Evolutionary conservation across 2,888 invertebrate species (phyloP), one percentile per base, ranked within the genome.

Genomic region (Chydorus sphaericus): DNA sequence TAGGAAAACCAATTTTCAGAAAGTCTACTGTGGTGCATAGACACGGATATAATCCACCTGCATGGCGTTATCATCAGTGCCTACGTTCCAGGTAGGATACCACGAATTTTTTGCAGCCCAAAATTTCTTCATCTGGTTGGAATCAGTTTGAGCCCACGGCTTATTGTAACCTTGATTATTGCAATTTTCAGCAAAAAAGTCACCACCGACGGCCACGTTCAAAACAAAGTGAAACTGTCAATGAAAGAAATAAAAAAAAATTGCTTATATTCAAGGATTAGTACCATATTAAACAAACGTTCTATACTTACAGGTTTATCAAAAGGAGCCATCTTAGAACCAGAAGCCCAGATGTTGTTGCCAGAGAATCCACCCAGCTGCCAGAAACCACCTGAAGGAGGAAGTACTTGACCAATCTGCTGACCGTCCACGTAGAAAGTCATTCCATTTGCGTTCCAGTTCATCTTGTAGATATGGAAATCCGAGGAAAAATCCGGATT

Each of bases 191-290:
- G 60, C 66, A 61, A 65, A 71, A 36, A 65, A 68, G 28, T 62
- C 63, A 2, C 70, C 70, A 7, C 70, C 70, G n/a, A 69, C 68
- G 18, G 70, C 70, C 6, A 71, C 66, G 60, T 70, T 70, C 58
- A 70, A 53, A 4, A 71, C 64, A 54, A 71, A 61, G 62, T 66
- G 68, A 61, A 69, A 71, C 67, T 69, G 39, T 20, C 10, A 16
- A 20, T 16, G 10, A 39, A n/a, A 16, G 10, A 16, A 16, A 20
- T 4, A 16, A n/a, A n/a, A n/a, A n/a, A n/a, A n/a, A n/a, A n/a
- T n/a, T n/a, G n/a, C n/a, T n/a, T n/a, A n/a, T n/a, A n/a, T n/a
- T n/a, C n/a, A n/a, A n/a, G 20, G 11, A 54, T 5, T 29, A n/a
- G n/a, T n/a, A n/a, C n/a, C 7, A 20, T 26, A 26, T 4, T 3